Base-by-base conservation (phyloP, 2,888 invertebrate species). In the Callinectes sapidus region DNA sequence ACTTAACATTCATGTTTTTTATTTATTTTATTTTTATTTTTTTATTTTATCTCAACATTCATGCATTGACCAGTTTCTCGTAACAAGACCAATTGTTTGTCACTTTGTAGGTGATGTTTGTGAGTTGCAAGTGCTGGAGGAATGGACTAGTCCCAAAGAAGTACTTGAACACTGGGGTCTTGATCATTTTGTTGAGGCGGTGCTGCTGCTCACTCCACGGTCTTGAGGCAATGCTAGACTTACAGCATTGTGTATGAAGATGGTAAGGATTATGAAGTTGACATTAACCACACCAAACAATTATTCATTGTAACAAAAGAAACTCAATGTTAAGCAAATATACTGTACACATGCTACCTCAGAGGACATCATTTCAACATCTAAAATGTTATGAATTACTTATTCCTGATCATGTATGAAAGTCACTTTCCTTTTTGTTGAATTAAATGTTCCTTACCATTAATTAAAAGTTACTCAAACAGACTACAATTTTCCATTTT, bases 181-280 rank as follows among this genome's bases (percentile, higher is more conserved):
- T 54, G 54, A 88, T 28, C 23, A 28, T 6, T 54, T 91, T 77
- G 32, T 3, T 23, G 91, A 91, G 66, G 28, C 35, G 18, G 81
- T 91, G 81, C 48, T 88, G 23, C 35, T 91, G 23, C 87, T 91
- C n/a, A 88, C 88, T 35, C 91, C 91, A 77, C 77, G 81, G 39
- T 8, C 28, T 23, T 91, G 39, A 91, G 42, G 14, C 23, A 54
- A 54, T 18, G 16, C n/a, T 71, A 8, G 71, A 61, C 71, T 0
- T 13, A 71, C 71, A 71, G 3, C 8, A 28, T n/a, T 3, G 61
- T 55, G 55, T 61, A 61, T 61, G 23, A 23, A 23, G 18, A 23
- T 61, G 13, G 61, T 23, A 61, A 61, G 71, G 71, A 71, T 28
- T 28, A 28, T 71, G 13, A 28, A 71, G 28, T 71, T 71, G 71